Base-by-base conservation (phyloP, 2,888 invertebrate species). In the Aethes cnicana region DNA sequence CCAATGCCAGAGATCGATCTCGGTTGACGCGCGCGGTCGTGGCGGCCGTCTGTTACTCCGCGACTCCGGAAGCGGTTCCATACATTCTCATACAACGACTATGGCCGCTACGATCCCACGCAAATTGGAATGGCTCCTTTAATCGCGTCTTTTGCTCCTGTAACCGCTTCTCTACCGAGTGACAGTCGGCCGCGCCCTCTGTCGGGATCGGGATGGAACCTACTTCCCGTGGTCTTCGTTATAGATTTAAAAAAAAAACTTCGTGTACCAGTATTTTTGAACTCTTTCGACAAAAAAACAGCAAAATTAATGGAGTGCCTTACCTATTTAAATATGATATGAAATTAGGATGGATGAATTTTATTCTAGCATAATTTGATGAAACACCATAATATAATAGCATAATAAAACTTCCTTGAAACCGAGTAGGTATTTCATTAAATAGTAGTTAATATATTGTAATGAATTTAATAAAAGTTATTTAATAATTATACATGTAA, bases 301-400 rank as follows among this genome's bases (percentile, higher is more conserved):
- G 84, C 84, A 79, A 86, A 85, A 84, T 85, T 84, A 86, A 85
- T 79, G 88, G 90, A 90, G 90, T 90, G 90, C 90, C 90, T 90
- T 90, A 90, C 84, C 85, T 90, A 89, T 82, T 78, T 84, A 86
- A 52, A 80, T 88, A 87, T 83, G 72, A 85, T 85, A 88, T 86
- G 83, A 85, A 84, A 82, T 82, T 89, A 90, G 89, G 79, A 76
- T 77, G 84, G 71, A 85, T 81, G 86, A 88, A 84, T 82, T 85
- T 86, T 89, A 89, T 84, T 84, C 76, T 89, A 89, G 89, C 83
- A 85, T 89, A 87, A 89, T 88, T 88, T 79, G 81, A 88, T 73
- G 81, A 82, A 85, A 89, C 89, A 89, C 87, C 89, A 89, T 80
- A 79, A 78, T 77, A 82, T 83, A 81, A 84, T 87, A 87, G 81